phyloP scores from a whole-genome alignment of 30 jellyfish, hydroid and myxozoan species.

The Calvadosia cruxmelitensis region DNA sequence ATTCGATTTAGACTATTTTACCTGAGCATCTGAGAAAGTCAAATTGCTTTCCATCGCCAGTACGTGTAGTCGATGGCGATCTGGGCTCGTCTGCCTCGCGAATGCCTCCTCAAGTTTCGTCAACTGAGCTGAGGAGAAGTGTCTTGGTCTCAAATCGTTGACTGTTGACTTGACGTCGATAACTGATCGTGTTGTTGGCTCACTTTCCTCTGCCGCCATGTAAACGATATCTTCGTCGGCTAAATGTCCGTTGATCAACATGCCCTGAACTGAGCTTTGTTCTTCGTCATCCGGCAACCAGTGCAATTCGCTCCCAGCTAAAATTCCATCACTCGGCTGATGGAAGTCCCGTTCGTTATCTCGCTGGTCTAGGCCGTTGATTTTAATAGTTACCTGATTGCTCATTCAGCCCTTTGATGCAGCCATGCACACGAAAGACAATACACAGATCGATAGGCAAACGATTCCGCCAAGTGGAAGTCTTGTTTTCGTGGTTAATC shows the following conservation, averaged over 20 bases:
- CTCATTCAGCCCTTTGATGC: background rate
- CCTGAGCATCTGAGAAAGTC: conserved; percentile 60
- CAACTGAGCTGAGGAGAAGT: conserved; percentile 45
- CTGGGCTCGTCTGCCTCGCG: conserved; percentile 42
- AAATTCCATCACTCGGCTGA: background rate
- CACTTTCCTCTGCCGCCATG: conserved; percentile 3
- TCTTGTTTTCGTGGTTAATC: too few species aligned
- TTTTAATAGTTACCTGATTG: background rate
- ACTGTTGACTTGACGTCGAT: conserved; percentile 13
- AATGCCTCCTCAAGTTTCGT: conserved; percentile 66
- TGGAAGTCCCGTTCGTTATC: background rate
- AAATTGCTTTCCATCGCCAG: conserved; percentile 79
- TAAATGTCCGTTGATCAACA: too few species aligned
- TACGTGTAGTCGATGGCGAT: conserved; percentile 39
- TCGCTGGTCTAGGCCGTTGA: background rate
- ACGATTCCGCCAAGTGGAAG: too few species aligned
- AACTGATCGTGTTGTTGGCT: conserved; percentile 11
- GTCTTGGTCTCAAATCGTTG: conserved; percentile 48
- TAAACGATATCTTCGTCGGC: too few species aligned
- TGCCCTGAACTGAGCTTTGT: too few species aligned
- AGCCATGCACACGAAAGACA: background rate
- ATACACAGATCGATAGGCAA: too few species aligned
- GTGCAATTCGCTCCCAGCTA: too few species aligned
- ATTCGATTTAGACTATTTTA: conserved; percentile 10
- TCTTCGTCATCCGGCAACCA: too few species aligned